phyloP scores from a whole-genome alignment of 2,113 vertebrate species.

The Rhinolophus ferrumequinum region DNA sequence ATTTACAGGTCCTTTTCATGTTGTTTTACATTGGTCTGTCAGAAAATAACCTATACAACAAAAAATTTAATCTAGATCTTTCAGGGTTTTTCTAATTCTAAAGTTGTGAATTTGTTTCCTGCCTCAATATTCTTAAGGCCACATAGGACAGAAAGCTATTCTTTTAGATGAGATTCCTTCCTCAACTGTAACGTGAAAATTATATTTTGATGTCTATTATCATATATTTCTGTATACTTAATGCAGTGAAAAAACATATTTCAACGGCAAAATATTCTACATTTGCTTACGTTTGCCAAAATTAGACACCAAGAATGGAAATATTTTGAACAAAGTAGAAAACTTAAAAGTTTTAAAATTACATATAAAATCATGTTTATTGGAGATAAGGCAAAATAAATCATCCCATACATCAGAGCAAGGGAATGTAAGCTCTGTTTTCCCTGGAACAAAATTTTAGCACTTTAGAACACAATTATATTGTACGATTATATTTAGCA shows the following conservation, averaged over 20 bases:
- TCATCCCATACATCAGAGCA: background rate
- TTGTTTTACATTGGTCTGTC: background rate
- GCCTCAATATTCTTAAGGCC: conserved; percentile 4
- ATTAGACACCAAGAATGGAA: conserved; percentile 34
- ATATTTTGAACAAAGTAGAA: conserved; percentile 15
- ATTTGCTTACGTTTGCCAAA: conserved; percentile 41
- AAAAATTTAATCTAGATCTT: background rate
- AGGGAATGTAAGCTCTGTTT: conserved; percentile 13
- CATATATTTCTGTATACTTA: background rate
- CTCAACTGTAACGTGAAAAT: conserved; percentile 32
- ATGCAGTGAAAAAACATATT: background rate
- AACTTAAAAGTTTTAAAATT: conserved; percentile 21
- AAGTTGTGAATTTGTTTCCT: conserved; percentile 25
- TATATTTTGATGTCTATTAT: background rate
- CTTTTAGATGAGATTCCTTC: conserved; percentile 38
- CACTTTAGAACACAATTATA: background rate
- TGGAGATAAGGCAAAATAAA: background rate
- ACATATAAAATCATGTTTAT: conserved; percentile 11
- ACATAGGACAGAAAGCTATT: conserved; percentile 11
- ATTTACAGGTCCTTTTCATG: background rate
- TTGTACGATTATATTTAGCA: no score
- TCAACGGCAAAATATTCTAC: background rate
- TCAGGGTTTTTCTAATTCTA: background rate
- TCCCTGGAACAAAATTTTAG: background rate
- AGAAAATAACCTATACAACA: conserved; percentile 18